These are phyloP conservation scores for Scolopax rusticola DNA, from an alignment of 2,797 vertebrate species.

Conservation along the genomic window DNA sequence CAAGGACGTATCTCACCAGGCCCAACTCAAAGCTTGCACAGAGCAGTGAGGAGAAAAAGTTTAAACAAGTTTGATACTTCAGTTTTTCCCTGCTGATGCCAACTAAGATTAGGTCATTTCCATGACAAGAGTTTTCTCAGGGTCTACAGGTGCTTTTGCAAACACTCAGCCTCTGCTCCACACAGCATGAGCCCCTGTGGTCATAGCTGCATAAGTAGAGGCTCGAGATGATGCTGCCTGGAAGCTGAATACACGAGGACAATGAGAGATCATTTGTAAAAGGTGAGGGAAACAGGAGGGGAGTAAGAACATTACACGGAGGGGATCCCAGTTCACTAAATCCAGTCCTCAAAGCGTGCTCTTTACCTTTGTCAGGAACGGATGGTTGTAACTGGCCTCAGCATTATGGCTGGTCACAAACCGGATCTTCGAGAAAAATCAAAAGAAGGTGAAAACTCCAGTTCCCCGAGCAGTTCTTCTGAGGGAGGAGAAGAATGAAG, in stretches of 20 bases:
- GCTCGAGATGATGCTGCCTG: not conserved
- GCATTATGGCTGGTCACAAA: not conserved
- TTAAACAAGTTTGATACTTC: not conserved
- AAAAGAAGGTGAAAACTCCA: not conserved
- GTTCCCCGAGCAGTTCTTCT: not conserved
- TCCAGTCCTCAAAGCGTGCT: not conserved
- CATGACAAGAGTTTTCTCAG: not conserved
- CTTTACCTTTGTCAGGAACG: not conserved
- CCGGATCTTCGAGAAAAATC: not conserved
- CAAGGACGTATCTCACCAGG: not conserved
- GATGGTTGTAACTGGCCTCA: fast-evolving
- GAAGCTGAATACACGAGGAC: not conserved
- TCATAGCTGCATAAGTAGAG: not conserved
- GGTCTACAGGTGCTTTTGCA: not conserved
- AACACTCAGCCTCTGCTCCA: fast-evolving
- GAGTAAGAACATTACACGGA: not conserved
- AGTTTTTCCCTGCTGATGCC: not conserved
- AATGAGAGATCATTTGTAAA: not conserved
- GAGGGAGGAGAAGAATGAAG: slow-evolving; percentile 30
- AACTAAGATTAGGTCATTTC: not conserved
- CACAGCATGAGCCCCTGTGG: not conserved
- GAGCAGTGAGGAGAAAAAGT: not conserved
- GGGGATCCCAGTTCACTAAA: not conserved
- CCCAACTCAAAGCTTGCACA: not conserved
- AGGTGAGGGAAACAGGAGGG: not conserved